Evolutionary conservation across 2,113 vertebrate genomes (phyloP).

Genomic region (Condylura cristata): DNA sequence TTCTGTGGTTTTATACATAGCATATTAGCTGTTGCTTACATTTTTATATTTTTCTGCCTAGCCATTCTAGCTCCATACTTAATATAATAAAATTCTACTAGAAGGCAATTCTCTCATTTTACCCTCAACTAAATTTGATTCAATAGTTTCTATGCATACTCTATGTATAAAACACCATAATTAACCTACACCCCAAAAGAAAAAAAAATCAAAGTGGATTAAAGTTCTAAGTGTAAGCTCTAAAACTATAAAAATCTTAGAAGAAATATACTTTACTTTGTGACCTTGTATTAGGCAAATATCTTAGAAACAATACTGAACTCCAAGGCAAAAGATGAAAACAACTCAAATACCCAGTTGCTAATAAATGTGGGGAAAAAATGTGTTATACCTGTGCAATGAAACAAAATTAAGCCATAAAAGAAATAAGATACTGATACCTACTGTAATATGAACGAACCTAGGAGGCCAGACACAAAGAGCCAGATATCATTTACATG

Average conservation of each 20-base stretch:
- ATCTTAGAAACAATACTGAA: not conserved
- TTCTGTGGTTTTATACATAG: not conserved
- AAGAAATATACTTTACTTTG: not conserved
- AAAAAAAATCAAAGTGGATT: not conserved
- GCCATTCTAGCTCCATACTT: not conserved
- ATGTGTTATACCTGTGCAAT: too few relatives aligned
- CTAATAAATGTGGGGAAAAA: too few relatives aligned
- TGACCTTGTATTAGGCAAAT: not conserved
- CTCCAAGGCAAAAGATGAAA: not conserved
- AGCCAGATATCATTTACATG: not conserved
- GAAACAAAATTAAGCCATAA: too few relatives aligned
- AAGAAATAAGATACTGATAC: not conserved
- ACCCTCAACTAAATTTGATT: not conserved
- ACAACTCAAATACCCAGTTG: too few relatives aligned
- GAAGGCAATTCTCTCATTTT: not conserved
- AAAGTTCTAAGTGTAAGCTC: too few relatives aligned
- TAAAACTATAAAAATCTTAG: too few relatives aligned
- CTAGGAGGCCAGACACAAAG: not conserved
- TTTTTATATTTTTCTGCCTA: not conserved
- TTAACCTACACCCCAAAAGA: not conserved
- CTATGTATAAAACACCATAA: not conserved
- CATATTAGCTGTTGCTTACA: too few relatives aligned
- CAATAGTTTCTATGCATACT: not conserved
- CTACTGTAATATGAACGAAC: not conserved
- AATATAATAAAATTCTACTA: not conserved